A percentile compares a stretch with the other conserved stretches of the same genome.
phyloP scores from a whole-genome alignment of 1,140 invertebrate species.

The Batillaria attramentaria region DNA sequence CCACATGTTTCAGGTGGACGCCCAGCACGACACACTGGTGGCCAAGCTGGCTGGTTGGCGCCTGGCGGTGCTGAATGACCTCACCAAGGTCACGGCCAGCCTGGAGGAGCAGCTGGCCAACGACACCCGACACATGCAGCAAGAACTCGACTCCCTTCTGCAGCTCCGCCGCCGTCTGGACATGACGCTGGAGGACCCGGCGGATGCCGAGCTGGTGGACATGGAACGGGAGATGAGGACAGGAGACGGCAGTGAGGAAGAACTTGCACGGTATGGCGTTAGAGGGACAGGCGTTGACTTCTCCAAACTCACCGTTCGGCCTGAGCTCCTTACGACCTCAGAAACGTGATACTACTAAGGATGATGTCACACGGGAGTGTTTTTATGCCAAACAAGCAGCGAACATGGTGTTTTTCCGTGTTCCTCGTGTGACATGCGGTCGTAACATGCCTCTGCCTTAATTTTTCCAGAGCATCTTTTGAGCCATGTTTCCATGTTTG shows the following conservation, averaged over 20 bases:
- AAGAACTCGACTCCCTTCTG: conserved; percentile 15
- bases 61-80: background rate
- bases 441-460: too few species aligned
- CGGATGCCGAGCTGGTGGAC: conserved; percentile 10
- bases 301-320: too few species aligned
- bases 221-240: conserved; percentile 21
- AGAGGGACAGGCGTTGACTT: too few species aligned
- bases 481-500: too few species aligned
- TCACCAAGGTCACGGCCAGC: background rate
- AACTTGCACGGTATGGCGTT: background rate
- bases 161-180: background rate
- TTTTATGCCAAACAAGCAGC: too few species aligned
- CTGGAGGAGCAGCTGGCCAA: background rate
- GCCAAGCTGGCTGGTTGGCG: background rate
- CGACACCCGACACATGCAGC: background rate
- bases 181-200: background rate
- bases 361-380: too few species aligned
- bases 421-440: too few species aligned
- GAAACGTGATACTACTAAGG: too few species aligned
- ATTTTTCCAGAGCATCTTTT: too few species aligned
- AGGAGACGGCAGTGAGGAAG: conserved; percentile 4
- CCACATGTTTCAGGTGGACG: conserved; percentile 17
- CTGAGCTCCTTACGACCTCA: too few species aligned
- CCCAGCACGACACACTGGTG: conserved; percentile 11
- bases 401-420: too few species aligned